phyloP scores from a whole-genome alignment of 2,888 invertebrate species.

The Rapana venosa region DNA sequence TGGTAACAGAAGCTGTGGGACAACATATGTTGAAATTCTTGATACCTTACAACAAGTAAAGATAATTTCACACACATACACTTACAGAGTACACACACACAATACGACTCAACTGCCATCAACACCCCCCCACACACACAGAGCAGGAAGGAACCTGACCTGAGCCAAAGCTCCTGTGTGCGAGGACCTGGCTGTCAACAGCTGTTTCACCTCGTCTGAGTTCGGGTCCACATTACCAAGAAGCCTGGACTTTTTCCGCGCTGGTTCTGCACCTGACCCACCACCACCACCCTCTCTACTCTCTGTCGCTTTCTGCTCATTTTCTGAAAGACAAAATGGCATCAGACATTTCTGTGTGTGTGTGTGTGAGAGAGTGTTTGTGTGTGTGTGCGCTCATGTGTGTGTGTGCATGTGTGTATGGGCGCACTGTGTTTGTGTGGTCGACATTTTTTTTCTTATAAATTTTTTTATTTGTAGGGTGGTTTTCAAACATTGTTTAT shows the following conservation, averaged over 20 bases:
- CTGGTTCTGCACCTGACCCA: slow-evolving; percentile 58
- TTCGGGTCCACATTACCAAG: slow-evolving; percentile 75
- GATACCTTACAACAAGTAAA: neutral
- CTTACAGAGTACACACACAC: neutral
- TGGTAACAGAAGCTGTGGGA: too few species aligned
- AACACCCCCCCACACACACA: neutral
- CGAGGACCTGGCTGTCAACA: slow-evolving; percentile 72
- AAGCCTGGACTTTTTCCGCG: slow-evolving; percentile 69
- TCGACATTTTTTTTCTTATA: too few species aligned
- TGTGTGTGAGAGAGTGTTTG: too few species aligned
- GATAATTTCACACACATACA: neutral
- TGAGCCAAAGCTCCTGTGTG: slow-evolving; percentile 72
- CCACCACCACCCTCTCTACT: neutral
- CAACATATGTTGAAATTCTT: too few species aligned
- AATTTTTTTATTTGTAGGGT: too few species aligned
- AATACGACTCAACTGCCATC: neutral
- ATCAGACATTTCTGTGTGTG: too few species aligned
- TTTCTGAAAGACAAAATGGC: neutral
- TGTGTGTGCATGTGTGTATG: too few species aligned
- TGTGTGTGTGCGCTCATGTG: too few species aligned
- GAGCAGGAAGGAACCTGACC: slow-evolving; percentile 53
- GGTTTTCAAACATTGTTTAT: too few species aligned
- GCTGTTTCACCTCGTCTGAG: slow-evolving; percentile 69
- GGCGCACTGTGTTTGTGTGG: too few species aligned
- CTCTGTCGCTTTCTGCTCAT: slow-evolving; percentile 12